Conservation (phyloP, 2,113 vertebrate species). For the Pterocles gutturalis region DNA sequence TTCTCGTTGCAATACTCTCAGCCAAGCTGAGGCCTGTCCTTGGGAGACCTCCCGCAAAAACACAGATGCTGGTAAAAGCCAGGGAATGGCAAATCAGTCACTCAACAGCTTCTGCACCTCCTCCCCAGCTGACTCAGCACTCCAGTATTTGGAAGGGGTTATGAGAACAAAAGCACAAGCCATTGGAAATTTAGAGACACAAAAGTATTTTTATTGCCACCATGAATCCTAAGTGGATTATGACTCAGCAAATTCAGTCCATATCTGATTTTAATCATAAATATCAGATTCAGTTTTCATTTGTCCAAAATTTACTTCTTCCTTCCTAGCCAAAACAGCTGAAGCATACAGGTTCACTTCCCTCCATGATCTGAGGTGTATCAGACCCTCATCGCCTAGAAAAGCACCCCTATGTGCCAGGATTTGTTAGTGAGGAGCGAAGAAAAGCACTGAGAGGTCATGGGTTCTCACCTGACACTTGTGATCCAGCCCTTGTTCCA, state of each 20-base stretch:
- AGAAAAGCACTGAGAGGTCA: neutral
- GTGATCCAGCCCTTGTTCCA: neutral
- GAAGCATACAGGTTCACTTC: fast-evolving
- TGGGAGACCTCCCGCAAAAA: neutral
- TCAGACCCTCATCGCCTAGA: neutral
- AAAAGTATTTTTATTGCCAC: neutral
- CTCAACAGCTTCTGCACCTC: neutral
- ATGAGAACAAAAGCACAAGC: neutral
- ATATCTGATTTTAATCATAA: neutral
- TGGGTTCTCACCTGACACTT: neutral
- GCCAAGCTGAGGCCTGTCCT: neutral
- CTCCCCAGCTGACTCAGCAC: neutral
- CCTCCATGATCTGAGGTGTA: neutral
- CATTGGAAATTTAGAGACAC: neutral
- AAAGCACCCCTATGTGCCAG: neutral
- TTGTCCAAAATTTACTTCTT: neutral
- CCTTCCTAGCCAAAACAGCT: neutral
- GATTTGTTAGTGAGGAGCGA: neutral
- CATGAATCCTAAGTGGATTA: neutral
- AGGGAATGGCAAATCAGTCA: neutral
- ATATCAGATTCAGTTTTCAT: neutral
- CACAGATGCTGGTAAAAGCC: neutral
- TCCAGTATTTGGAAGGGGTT: neutral
- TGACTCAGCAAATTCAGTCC: neutral
- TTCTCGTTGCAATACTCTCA: neutral